Conservation (phyloP, 2,113 vertebrate genomes). For the Burhinus oedicnemus region DNA sequence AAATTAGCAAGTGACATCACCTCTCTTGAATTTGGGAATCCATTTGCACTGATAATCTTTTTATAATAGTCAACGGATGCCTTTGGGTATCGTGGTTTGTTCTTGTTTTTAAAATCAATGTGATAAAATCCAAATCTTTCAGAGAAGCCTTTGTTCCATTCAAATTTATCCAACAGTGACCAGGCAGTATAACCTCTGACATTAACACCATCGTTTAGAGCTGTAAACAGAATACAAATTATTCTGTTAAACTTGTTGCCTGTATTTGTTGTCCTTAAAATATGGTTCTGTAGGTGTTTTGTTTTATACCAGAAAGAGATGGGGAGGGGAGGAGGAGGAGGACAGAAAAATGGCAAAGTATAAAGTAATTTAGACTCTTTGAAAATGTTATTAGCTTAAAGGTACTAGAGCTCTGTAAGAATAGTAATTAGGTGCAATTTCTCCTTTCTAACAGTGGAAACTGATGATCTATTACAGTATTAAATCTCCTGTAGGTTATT, state of each 20-base stretch:
- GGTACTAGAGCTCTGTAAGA: background rate
- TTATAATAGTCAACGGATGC: slow-evolving; percentile 90
- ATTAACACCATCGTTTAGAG: slow-evolving; percentile 89
- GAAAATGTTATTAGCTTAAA: background rate
- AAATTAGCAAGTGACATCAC: slow-evolving; percentile 55
- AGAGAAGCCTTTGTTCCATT: slow-evolving; percentile 92
- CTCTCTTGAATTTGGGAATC: slow-evolving; percentile 90
- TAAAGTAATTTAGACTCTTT: background rate
- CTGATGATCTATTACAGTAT: background rate
- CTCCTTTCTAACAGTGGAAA: background rate
- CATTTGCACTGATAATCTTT: slow-evolving; percentile 85
- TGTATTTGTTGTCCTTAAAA: background rate
- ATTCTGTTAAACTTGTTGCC: background rate
- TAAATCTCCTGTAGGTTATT: background rate
- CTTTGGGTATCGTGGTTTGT: slow-evolving; percentile 90
- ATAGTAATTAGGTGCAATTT: background rate
- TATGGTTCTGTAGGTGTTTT: background rate
- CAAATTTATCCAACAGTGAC: slow-evolving; percentile 94
- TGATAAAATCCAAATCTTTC: slow-evolving; percentile 92
- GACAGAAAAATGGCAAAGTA: background rate
- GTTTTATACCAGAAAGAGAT: background rate
- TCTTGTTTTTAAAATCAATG: slow-evolving; percentile 85
- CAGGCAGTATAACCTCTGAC: slow-evolving; percentile 90
- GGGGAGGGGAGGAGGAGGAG: too few relatives aligned
- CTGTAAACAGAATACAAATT: slow-evolving; percentile 68